Evolutionary conservation across 2,888 invertebrate genomes (phyloP), one percentile per base, ranked within the genome.

Genomic region (Melipona beecheii): DNA sequence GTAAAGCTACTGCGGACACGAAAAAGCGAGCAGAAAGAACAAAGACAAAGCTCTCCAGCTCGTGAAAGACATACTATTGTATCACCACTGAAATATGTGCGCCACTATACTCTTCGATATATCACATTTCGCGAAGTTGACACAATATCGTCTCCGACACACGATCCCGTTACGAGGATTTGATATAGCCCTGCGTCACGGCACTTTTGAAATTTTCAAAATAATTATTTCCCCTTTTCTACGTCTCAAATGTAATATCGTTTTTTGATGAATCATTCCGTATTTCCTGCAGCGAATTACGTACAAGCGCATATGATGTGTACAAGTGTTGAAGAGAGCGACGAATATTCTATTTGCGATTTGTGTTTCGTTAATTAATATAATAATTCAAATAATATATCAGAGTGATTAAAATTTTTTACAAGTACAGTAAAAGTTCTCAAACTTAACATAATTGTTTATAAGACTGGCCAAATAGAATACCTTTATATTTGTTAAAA

Each of bases 161-260:
- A 43, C 31, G 66, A 49, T 68, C 66, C 49, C 4, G 66, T 68
- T 68, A 24, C 66, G 50, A 68, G 19, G 49, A 68, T 68, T 68
- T 24, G 24, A 49, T 49, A 27, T 19, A 19, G 19, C 17, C 24
- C 27, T 68, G 50, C 68, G 19, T 15, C 49, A 27, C 11, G 43
- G 19, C 50, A 27, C 19, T 50, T 17, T 2, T 49, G 4, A 24
- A 0, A 49, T 31, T 19, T 5, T 0, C 27, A 11, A 24, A 68
- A 50, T 58, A 11, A 24, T 31, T 15, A 62, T 4, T 11, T 11
- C 43, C 43, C n/a, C 5, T 4, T 31, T 31, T 13, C 13, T n/a
- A 21, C n/a, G 13, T 56, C 4, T 21, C 13, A n/a, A 56, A 13
- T n/a, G 13, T 56, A 43, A 43, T 43, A 43, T 11, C 9, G 9